Conservation (phyloP, 2,113 vertebrate genomes). For the Salminus brasiliensis region DNA sequence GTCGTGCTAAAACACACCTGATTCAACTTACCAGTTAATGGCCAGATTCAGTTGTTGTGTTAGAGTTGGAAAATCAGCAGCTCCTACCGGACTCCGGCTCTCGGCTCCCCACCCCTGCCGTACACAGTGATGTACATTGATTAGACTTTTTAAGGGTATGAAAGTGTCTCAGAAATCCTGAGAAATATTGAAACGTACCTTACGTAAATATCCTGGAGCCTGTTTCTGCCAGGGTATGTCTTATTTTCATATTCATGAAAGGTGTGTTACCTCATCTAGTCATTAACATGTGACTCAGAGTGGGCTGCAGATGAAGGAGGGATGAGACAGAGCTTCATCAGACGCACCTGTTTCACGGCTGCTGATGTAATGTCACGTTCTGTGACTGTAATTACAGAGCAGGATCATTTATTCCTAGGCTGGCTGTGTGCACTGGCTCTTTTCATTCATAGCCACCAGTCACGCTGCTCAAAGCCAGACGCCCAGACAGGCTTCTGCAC, state of each 20-base stretch:
- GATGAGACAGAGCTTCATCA: not conserved
- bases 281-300: conserved; percentile 20
- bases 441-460: conserved; percentile 4
- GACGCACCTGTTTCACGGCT: conserved; percentile 21
- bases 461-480: conserved; percentile 16
- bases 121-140: too few species aligned
- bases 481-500: not conserved
- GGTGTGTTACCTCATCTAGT: not conserved
- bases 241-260: conserved; percentile 19
- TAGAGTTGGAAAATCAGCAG: too few species aligned
- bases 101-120: too few species aligned
- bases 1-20: too few species aligned
- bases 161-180: not conserved
- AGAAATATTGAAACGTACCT: not conserved
- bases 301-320: not conserved
- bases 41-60: too few species aligned
- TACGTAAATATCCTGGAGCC: not conserved
- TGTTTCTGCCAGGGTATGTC: not conserved
- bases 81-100: too few species aligned
- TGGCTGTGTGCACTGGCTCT: not conserved
- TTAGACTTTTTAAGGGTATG: too few species aligned
- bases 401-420: conserved; percentile 12
- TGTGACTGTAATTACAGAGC: conserved; percentile 31
- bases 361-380: not conserved
- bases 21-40: too few species aligned